Conservation (phyloP, 2,888 invertebrate genomes). For the Poecilus cupreus region DNA sequence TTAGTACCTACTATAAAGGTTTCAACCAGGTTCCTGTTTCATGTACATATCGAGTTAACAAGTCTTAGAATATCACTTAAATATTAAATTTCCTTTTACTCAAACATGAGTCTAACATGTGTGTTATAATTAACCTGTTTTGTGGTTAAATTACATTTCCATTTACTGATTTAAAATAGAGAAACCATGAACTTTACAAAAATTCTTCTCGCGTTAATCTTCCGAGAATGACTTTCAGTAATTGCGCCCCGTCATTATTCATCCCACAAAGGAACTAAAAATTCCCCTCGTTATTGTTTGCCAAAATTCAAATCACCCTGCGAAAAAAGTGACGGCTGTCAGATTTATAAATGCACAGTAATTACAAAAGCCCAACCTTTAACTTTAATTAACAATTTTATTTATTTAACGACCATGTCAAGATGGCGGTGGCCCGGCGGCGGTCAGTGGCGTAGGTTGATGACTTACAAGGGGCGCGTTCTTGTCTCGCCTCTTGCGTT, state of each 20-base stretch:
- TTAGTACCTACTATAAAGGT: no score
- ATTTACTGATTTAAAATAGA: no score
- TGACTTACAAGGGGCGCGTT: neutral
- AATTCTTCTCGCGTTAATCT: neutral
- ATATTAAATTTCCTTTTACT: no score
- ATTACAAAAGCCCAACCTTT: neutral
- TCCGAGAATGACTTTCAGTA: neutral
- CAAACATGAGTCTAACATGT: no score
- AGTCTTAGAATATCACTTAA: no score
- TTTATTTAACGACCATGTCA: neutral
- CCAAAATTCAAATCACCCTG: neutral
- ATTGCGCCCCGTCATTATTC: neutral
- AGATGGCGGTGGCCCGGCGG: neutral
- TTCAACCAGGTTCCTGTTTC: no score
- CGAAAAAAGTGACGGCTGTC: neutral
- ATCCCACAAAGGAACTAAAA: neutral
- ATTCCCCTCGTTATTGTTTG: slow-evolving; percentile 3
- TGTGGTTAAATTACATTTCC: no score
- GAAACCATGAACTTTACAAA: neutral
- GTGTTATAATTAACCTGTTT: no score
- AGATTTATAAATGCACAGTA: slow-evolving; percentile 1
- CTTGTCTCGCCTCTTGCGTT: no score
- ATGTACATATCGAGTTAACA: no score
- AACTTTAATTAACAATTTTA: slow-evolving; percentile 37
- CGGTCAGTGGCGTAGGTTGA: neutral